Conservation (phyloP, 2,113 vertebrate species). For the Toxotes chatareus region DNA sequence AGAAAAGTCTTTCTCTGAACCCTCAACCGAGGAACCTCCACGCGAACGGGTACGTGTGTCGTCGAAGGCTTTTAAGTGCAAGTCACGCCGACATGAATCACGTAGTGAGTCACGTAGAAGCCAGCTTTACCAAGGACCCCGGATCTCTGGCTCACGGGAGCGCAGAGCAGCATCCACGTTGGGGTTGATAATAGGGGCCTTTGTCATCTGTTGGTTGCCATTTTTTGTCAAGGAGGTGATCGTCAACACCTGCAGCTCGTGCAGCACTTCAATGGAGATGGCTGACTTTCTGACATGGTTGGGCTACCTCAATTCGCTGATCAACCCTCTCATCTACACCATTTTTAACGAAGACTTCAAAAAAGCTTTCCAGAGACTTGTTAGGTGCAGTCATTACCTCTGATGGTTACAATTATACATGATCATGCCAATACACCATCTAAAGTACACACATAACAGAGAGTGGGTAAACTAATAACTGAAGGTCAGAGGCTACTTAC, state of each 20-base stretch:
- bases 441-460: constrained; percentile 6
- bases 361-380: constrained; percentile 97
- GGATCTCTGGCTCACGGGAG: constrained; percentile 93
- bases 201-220: constrained; percentile 97
- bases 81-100: constrained; percentile 83
- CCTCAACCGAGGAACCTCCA: constrained; percentile 86
- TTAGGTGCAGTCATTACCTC: constrained; percentile 89
- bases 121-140: constrained; percentile 89
- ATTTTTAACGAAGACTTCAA: constrained; percentile 99
- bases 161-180: constrained; percentile 94
- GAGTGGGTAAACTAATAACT: constrained; percentile 6
- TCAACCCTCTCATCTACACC: constrained; percentile 98
- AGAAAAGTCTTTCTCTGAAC: constrained; percentile 93
- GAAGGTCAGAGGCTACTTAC: constrained; percentile 20
- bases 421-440: constrained; percentile 18
- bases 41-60: constrained; percentile 84
- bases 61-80: constrained; percentile 81
- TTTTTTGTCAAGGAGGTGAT: constrained; percentile 99
- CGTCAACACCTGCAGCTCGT: constrained; percentile 91
- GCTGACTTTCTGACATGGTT: constrained; percentile 97
- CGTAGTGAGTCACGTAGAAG: constrained; percentile 86
- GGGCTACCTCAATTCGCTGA: constrained; percentile 98
- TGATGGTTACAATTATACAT: constrained; percentile 70
- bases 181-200: constrained; percentile 96
- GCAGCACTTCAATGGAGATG: constrained; percentile 91